Evolutionary conservation across 2,113 vertebrate genomes (phyloP).

Genomic region (Raja brachyura): DNA sequence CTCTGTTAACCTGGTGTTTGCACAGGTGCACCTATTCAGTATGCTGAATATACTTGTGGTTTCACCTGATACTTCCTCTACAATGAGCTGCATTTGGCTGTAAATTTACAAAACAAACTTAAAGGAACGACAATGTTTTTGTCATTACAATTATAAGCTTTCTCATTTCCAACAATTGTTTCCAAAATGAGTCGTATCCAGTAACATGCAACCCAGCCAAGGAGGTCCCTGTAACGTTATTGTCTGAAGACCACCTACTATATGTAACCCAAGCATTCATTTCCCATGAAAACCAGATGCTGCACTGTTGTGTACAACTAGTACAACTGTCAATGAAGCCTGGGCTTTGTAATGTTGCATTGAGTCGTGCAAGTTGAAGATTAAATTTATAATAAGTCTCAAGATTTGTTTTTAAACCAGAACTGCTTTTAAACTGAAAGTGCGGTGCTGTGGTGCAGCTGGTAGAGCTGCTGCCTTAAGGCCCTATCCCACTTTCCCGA

Average conservation of each 20-base stretch:
- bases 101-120: not conserved
- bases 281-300: conserved; percentile 20
- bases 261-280: not conserved
- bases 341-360: not conserved
- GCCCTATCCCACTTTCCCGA: too few relatives aligned
- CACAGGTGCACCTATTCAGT: not conserved
- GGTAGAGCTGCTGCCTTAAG: too few relatives aligned
- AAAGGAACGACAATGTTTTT: not conserved
- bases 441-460: too few relatives aligned
- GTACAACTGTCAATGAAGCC: not conserved
- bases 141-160: not conserved
- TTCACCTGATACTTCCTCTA: not conserved
- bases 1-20: not conserved
- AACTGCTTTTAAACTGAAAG: not conserved
- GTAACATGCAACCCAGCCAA: not conserved
- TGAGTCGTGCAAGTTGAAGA: not conserved
- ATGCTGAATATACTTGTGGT: not conserved
- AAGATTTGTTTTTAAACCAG: not conserved
- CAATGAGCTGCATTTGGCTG: not conserved
- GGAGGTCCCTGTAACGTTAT: not conserved
- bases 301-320: not conserved
- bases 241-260: not conserved
- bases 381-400: not conserved
- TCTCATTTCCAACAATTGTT: not conserved
- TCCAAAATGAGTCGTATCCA: not conserved